Conservation (phyloP, 1,140 invertebrate genomes). For the Parapsyche elsis region DNA sequence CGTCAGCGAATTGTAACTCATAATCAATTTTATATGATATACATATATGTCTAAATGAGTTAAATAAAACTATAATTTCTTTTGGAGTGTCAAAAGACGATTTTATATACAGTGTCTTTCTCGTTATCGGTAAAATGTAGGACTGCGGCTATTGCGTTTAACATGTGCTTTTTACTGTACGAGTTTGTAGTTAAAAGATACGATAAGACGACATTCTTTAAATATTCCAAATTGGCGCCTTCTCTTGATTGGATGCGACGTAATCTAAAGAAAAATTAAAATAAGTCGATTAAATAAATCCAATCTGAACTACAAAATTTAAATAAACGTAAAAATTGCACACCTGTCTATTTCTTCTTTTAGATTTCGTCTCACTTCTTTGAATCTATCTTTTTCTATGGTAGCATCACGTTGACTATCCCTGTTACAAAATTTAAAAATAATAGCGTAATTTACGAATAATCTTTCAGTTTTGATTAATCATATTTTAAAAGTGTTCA, state of each 20-base stretch:
- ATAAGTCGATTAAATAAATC: conserved; percentile 39
- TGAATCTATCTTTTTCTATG: conserved; percentile 66
- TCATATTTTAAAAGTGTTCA: conserved; percentile 42
- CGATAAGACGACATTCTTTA: conserved; percentile 90
- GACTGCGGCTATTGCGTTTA: conserved; percentile 89
- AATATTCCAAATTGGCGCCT: conserved; percentile 88
- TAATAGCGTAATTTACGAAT: too few relatives aligned
- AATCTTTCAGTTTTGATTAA: too few relatives aligned
- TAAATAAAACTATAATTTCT: conserved; percentile 12
- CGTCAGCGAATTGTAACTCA: too few relatives aligned
- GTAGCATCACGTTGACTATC: conserved; percentile 65
- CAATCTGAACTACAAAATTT: conserved; percentile 35
- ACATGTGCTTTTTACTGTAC: conserved; percentile 80
- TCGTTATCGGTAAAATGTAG: conserved; percentile 82
- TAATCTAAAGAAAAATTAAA: conserved; percentile 67
- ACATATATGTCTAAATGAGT: not conserved
- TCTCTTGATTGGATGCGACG: conserved; percentile 82
- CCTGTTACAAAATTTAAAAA: conserved; percentile 56
- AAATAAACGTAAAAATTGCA: conserved; percentile 54
- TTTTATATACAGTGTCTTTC: conserved; percentile 59
- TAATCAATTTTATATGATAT: too few relatives aligned
- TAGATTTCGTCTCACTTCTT: conserved; percentile 65
- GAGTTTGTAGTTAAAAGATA: conserved; percentile 80
- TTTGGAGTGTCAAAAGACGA: conserved; percentile 28
- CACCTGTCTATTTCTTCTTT: conserved; percentile 72